These are phyloP conservation scores for Pocillopora damicornis DNA, from an alignment of 64 coral and sea anemone genomes.

Conservation along the genomic window DNA sequence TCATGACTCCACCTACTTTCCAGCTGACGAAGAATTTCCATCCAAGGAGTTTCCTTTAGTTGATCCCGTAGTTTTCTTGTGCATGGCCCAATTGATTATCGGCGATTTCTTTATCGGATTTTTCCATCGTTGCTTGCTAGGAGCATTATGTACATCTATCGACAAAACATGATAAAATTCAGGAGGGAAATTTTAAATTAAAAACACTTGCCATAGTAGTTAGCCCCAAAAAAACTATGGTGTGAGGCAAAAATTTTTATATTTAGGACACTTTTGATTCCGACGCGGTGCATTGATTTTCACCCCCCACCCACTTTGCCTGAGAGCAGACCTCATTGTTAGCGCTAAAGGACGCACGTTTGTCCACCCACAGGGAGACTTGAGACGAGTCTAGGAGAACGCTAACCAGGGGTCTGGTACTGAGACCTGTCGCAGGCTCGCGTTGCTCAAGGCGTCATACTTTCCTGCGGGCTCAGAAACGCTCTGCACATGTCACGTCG, in stretches of 20 bases:
- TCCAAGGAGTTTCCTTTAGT: conserved; percentile 52
- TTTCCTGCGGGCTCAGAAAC: too few relatives aligned
- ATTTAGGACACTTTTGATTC: too few relatives aligned
- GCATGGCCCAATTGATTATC: conserved; percentile 94
- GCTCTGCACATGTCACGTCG: too few relatives aligned
- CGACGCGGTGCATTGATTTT: too few relatives aligned
- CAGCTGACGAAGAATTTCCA: conserved; percentile 22
- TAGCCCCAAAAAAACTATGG: background rate
- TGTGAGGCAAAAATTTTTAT: background rate
- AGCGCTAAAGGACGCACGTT: too few relatives aligned
- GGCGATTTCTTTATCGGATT: conserved; percentile 87
- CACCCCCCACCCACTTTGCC: too few relatives aligned
- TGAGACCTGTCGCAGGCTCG: too few relatives aligned
- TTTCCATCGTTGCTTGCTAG: conserved; percentile 71
- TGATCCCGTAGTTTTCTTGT: conserved; percentile 61
- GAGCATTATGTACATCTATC: conserved; percentile 61
- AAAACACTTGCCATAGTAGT: background rate
- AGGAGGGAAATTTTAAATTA: background rate
- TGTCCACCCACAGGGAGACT: too few relatives aligned
- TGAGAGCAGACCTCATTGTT: too few relatives aligned
- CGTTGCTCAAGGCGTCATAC: too few relatives aligned
- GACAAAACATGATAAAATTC: background rate
- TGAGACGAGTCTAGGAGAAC: too few relatives aligned
- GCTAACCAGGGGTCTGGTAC: too few relatives aligned
- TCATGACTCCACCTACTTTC: conserved; percentile 53